Base-by-base conservation (phyloP, 2,888 invertebrate genomes). In the Luffia ferchaultella region DNA sequence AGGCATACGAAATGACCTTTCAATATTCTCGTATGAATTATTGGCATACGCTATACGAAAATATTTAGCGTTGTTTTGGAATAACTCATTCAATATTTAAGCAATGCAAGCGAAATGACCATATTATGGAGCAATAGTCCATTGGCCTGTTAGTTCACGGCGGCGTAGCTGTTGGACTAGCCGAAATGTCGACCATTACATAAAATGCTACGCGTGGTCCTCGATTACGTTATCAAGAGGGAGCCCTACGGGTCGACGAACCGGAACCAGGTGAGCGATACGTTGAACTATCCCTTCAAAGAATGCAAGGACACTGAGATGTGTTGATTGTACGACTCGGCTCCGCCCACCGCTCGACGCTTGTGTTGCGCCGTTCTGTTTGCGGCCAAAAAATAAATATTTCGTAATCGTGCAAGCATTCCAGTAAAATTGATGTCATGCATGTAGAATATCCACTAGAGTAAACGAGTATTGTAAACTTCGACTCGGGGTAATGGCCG, bases 301-400 rank as follows among this genome's bases (percentile, higher is more conserved):
- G 77, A 77, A 78, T 78, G 77, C 78, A 77, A 77, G 76, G 76
- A 73, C 76, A 72, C 57, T 68, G 71, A 74, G 73, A 71, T 66
- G 60, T 64, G 65, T 65, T 44, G 47, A 58, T 62, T 65, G 53
- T 50, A 49, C 50, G 45, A 46, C 46, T 15, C 20, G 20, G 49
- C 42, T 20, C 20, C 47, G 41, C 42, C 59, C 57, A 58, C 59
- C 49, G 51, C 51, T 50, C 17, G 49, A 45, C 44, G 43, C 45
- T 30, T 30, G 30, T 12, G 45, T 45, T 45, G 12, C n/a, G n/a
- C n/a, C n/a, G 2, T 12, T 3, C 30, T 30, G 30, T 30, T 30
- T 30, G 30, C 30, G 30, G 12, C 30, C 30, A 30, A 30, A 56
- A 67, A 58, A 62, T 59, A 66, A 66, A 70, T 55, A 65, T 76